Conservation (phyloP, 1,140 invertebrate species). For the Drosophila prosaltans region DNA sequence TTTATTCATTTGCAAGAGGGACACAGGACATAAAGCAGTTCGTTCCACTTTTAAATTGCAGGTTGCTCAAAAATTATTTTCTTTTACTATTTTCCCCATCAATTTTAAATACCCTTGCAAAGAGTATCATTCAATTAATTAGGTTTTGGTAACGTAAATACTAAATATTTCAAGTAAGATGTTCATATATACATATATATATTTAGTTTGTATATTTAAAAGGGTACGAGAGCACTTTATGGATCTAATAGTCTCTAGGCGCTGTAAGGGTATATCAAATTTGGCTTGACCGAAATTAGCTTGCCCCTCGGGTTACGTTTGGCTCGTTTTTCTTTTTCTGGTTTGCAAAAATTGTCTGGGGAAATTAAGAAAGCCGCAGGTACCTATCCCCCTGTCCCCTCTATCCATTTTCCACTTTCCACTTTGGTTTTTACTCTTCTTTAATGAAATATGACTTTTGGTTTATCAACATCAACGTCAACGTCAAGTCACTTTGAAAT, state of each 20-base stretch:
- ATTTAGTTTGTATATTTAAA: too few relatives aligned
- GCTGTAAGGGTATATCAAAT: not conserved
- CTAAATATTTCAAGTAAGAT: too few relatives aligned
- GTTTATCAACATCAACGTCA: constrained; percentile 34
- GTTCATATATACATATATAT: too few relatives aligned
- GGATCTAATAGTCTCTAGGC: not conserved
- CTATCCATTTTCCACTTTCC: not conserved
- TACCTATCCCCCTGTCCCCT: constrained; percentile 19
- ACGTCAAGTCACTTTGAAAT: constrained; percentile 39
- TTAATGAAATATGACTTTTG: constrained; percentile 70
- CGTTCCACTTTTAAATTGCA: constrained; percentile 32
- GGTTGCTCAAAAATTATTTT: constrained; percentile 8
- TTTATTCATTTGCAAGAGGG: constrained; percentile 43
- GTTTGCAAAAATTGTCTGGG: constrained; percentile 71
- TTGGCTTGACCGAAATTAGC: not conserved
- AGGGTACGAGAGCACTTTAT: too few relatives aligned
- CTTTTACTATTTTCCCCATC: not conserved
- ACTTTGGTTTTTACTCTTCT: constrained; percentile 46
- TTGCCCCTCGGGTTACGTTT: not conserved
- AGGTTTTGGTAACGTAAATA: too few relatives aligned
- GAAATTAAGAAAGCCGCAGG: constrained; percentile 77
- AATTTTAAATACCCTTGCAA: not conserved
- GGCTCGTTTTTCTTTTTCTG: constrained; percentile 14
- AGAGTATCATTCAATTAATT: not conserved
- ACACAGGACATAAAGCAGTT: constrained; percentile 12